Evolutionary conservation across 2,888 invertebrate genomes (phyloP).

Genomic region (Ophraella communa): DNA sequence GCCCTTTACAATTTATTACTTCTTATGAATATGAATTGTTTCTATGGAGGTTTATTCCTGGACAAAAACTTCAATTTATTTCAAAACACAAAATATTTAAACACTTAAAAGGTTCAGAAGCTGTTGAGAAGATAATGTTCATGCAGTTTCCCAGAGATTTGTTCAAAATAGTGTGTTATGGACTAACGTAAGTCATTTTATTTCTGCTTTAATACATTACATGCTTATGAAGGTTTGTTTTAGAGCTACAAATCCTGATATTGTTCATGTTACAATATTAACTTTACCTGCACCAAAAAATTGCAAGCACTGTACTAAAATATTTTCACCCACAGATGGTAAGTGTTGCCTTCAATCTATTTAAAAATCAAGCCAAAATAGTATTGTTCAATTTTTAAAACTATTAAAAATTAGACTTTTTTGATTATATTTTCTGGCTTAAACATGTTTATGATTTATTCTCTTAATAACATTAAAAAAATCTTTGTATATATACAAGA

Average conservation of each 20-base stretch:
- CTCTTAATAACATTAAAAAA: too few species aligned
- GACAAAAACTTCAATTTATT: constrained; percentile 52
- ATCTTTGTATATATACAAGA: too few species aligned
- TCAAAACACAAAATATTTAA: constrained; percentile 59
- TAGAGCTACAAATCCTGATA: constrained; percentile 58
- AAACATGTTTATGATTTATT: too few species aligned
- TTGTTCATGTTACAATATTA: constrained; percentile 71
- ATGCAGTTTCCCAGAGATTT: constrained; percentile 76
- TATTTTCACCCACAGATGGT: constrained; percentile 49
- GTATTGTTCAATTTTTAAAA: too few species aligned
- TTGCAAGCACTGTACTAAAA: constrained; percentile 63
- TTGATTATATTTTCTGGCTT: too few species aligned
- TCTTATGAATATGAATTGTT: constrained; percentile 56
- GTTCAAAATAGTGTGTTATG: constrained; percentile 71
- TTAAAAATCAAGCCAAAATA: too few species aligned
- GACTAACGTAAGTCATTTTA: constrained; percentile 65
- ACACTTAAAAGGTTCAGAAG: constrained; percentile 48
- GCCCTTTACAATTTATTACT: constrained; percentile 42
- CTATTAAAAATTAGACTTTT: too few species aligned
- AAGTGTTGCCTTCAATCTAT: constrained; percentile 23
- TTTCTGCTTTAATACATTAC: constrained; percentile 4
- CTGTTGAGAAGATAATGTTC: constrained; percentile 67
- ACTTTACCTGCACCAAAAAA: constrained; percentile 70
- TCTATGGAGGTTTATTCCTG: constrained; percentile 58
- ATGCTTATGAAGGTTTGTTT: constrained; percentile 33